Conservation (phyloP, 1,140 invertebrate species). For the Aphelinus certus region DNA sequence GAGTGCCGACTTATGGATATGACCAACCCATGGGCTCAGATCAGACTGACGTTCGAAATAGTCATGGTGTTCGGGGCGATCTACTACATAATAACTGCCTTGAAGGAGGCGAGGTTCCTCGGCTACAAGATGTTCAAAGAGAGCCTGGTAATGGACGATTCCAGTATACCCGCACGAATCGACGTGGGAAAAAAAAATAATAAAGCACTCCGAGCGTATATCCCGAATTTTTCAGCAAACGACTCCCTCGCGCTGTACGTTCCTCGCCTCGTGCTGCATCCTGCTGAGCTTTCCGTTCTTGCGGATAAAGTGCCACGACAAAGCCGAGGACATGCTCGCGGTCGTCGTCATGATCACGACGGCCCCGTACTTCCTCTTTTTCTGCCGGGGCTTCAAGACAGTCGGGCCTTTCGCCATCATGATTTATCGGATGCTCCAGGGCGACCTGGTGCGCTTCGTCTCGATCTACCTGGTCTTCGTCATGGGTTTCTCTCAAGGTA, state of each 20-base stretch:
- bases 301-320: constrained; percentile 82
- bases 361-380: constrained; percentile 97
- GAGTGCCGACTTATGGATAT: constrained; percentile 77
- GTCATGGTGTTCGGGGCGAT: constrained; percentile 79
- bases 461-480: constrained; percentile 97
- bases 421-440: constrained; percentile 98
- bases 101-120: constrained; percentile 84
- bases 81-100: constrained; percentile 81
- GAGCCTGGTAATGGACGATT: constrained; percentile 75
- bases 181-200: background rate
- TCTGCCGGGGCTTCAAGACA: constrained; percentile 96
- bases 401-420: constrained; percentile 99
- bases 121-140: constrained; percentile 91
- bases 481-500: constrained; percentile 95
- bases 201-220: background rate
- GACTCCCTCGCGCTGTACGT: constrained; percentile 90
- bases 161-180: constrained; percentile 23
- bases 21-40: constrained; percentile 67
- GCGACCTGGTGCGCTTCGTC: constrained; percentile 93
- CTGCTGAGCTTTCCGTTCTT: constrained; percentile 86
- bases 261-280: constrained; percentile 90
- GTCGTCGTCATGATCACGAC: constrained; percentile 95
- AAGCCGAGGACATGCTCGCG: constrained; percentile 89
- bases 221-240: constrained; percentile 74
- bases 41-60: constrained; percentile 76